Percentiles rank a stretch among this genome's conserved stretches.
Conservation (phyloP, 2,113 vertebrate species). For the Oreotrochilus melanogaster region DNA sequence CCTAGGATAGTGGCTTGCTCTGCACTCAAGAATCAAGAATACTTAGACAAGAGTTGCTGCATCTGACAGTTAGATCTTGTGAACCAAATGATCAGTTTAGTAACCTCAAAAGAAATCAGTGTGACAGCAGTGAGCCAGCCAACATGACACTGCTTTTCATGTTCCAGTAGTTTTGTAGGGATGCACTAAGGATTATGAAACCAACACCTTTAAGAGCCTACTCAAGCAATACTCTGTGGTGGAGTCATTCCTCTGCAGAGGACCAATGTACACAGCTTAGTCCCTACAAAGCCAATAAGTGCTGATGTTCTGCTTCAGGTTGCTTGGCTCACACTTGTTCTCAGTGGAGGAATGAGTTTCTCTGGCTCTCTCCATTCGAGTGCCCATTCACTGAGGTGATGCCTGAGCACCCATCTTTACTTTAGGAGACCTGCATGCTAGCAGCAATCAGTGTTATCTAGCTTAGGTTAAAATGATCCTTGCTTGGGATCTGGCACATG, state of each 20-base stretch:
- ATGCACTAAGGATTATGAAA: background rate
- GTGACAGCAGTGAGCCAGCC: background rate
- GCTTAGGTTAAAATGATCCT: background rate
- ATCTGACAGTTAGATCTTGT: background rate
- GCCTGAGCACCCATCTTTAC: background rate
- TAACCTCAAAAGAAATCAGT: background rate
- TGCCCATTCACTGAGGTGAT: background rate
- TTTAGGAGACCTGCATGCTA: background rate
- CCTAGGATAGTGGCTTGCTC: background rate
- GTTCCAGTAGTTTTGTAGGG: background rate
- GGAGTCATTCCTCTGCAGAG: background rate
- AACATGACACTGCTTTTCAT: background rate
- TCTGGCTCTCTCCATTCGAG: background rate
- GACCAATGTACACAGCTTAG: background rate
- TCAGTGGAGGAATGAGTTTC: background rate
- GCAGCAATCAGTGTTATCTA: background rate
- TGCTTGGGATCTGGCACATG: background rate
- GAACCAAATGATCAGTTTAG: background rate
- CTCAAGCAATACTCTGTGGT: background rate
- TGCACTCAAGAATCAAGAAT: background rate
- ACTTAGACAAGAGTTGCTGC: background rate
- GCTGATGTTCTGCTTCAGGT: background rate
- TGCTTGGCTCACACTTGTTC: background rate
- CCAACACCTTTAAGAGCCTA: background rate
- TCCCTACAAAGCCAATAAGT: background rate